Base-by-base conservation (phyloP, 2,113 vertebrate species). In the Phyllostomus hastatus region DNA sequence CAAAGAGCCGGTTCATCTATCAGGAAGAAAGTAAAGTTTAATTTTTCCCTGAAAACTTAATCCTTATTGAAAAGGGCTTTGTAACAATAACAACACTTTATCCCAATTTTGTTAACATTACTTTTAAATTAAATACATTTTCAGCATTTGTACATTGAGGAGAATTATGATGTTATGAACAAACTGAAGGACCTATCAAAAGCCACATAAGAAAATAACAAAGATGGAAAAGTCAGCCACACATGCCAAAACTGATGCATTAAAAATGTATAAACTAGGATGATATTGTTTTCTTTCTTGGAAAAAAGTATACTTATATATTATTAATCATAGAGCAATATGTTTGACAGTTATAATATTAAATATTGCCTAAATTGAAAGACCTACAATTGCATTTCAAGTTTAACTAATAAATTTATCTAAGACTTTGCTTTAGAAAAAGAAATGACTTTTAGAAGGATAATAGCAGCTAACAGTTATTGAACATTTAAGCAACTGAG, bases 361-460 rank as follows among this genome's bases (percentile, higher is more conserved):
- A 82, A 86, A 57, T 22, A 79, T 73, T 83, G 57, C 66, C 61
- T 95, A 89, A 79, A 46, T 87, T 59, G 59, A 76, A 92, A 94
- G 43, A 81, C 24, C 26, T 43, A 85, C 38, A 83, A 50, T 89
- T 90, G 1, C 10, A 61, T 90, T 87, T 88, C 72, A 87, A 82
- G 35, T 91, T 91, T 75, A 95, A 88, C 24, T 92, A 85, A 83
- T 59, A 73, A 50, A 88, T 72, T 70, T 80, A 96, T 94, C 46
- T 50, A 94, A 82, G 54, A 91, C 19, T 86, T 95, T 26, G 38
- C 41, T 80, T 96, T 86, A 87, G 80, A 85, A 91, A 87, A 93
- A 79, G 10, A 87, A 81, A 41, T 81, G 26, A 46, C 38, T 35
- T 91, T 91, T 73, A 70, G n/a, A 95, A 80, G 28, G 78, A 78